Percentiles rank a stretch among this genome's conserved stretches.
These are phyloP conservation scores for Synergus umbraculus DNA, from an alignment of 2,888 invertebrate genomes.

Conservation along the genomic window DNA sequence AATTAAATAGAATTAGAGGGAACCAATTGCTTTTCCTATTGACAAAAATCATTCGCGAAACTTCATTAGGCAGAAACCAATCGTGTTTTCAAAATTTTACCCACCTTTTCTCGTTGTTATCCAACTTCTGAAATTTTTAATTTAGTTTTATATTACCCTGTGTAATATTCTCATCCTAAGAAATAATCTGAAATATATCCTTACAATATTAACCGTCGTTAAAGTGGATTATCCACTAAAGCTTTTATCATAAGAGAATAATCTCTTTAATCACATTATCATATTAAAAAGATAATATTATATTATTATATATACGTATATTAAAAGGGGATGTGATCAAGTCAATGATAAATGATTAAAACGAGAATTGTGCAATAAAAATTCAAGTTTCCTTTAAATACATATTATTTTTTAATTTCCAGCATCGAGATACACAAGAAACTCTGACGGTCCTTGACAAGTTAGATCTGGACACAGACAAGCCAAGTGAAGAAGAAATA, in stretches of 20 bases:
- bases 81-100: conserved; percentile 22
- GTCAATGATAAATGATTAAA: background rate
- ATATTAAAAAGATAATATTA: no score
- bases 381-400: background rate
- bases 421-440: conserved; percentile 99
- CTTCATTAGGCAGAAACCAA: conserved; percentile 6
- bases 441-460: conserved; percentile 98
- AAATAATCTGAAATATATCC: no score
- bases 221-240: background rate
- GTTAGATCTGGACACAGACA: conserved; percentile 97
- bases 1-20: conserved; percentile 20
- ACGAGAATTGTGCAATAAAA: background rate
- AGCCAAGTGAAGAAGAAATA: conserved; percentile 98
- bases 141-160: no score
- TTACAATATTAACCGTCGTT: no score
- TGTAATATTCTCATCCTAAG: no score
- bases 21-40: conserved; percentile 10
- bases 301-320: no score
- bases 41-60: conserved; percentile 27
- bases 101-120: background rate
- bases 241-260: background rate
- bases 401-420: conserved; percentile 57
- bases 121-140: background rate
- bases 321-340: no score
- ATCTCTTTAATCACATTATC: background rate